Evolutionary conservation across 1,140 invertebrate genomes (phyloP).

Genomic region (Musca vetustissima): DNA sequence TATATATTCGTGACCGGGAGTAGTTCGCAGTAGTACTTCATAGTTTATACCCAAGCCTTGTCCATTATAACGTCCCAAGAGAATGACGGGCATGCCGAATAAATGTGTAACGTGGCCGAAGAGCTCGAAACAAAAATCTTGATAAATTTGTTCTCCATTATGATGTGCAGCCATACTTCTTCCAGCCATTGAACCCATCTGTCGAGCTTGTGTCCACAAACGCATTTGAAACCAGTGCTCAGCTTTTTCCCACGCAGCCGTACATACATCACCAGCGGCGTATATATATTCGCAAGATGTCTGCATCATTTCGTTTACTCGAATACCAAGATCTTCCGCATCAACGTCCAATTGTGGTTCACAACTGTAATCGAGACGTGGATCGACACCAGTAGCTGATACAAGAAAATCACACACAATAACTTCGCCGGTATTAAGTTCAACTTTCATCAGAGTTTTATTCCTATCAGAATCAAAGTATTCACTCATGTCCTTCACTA

Average conservation of each 20-base stretch:
- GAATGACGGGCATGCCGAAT: slow-evolving; percentile 92
- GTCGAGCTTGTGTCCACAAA: slow-evolving; percentile 95
- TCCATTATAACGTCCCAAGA: slow-evolving; percentile 93
- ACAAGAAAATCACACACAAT: slow-evolving; percentile 89
- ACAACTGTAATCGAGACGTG: slow-evolving; percentile 64
- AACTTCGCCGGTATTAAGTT: slow-evolving; percentile 72
- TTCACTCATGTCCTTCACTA: slow-evolving; percentile 58
- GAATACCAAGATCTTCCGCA: slow-evolving; percentile 71
- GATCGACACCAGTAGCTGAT: slow-evolving; percentile 92
- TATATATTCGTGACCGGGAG: slow-evolving; percentile 82
- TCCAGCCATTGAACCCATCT: slow-evolving; percentile 94
- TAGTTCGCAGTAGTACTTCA: slow-evolving; percentile 85
- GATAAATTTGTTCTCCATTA: slow-evolving; percentile 66
- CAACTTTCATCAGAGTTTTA: slow-evolving; percentile 66
- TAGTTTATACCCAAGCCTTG: slow-evolving; percentile 83
- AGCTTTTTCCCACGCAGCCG: slow-evolving; percentile 73
- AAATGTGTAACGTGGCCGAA: slow-evolving; percentile 96
- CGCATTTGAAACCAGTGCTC: slow-evolving; percentile 96
- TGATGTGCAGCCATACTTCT: slow-evolving; percentile 79
- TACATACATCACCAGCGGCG: slow-evolving; percentile 94
- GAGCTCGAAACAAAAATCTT: slow-evolving; percentile 96
- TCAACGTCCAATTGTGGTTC: slow-evolving; percentile 63
- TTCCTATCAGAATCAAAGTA: slow-evolving; percentile 31
- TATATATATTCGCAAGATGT: slow-evolving; percentile 80
- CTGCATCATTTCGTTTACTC: slow-evolving; percentile 84